Percentiles rank a stretch among this genome's conserved stretches.
phyloP scores from a whole-genome alignment of 2,113 vertebrate genomes.

The Pithys albifrons region DNA sequence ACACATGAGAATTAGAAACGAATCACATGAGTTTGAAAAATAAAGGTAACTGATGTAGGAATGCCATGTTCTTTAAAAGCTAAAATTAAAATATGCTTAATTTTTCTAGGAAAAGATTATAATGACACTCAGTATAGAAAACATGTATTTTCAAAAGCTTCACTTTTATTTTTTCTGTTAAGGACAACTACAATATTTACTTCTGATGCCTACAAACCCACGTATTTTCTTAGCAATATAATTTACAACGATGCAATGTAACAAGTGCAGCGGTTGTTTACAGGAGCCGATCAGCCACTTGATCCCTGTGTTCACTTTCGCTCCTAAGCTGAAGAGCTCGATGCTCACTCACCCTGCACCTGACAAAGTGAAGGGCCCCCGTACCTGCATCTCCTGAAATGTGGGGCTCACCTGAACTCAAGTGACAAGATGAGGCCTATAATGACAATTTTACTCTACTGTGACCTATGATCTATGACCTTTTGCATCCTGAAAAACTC shows the following conservation, averaged over 20 bases:
- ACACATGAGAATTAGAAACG: neutral
- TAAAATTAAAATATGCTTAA: neutral
- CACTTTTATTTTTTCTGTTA: neutral
- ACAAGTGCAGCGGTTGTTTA: accelerated
- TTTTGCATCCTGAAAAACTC: neutral
- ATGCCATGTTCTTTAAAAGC: neutral
- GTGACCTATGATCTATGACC: neutral
- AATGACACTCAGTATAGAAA: neutral
- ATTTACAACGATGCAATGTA: neutral
- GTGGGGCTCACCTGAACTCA: accelerated
- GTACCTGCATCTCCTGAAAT: neutral
- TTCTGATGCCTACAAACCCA: neutral
- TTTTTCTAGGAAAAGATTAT: neutral
- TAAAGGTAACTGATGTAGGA: neutral
- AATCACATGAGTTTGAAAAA: neutral
- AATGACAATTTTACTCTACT: neutral
- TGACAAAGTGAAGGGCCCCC: accelerated
- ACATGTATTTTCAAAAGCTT: neutral
- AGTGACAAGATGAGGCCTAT: neutral
- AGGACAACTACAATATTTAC: neutral
- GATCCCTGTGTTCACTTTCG: neutral
- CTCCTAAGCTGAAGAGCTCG: neutral
- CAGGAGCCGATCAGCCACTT: neutral
- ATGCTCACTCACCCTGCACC: neutral
- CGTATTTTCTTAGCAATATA: neutral